Evolutionary conservation across 2,113 vertebrate species (phyloP), one percentile per base, ranked within the genome.

Genomic region (Pelvicachromis taeniatus): DNA sequence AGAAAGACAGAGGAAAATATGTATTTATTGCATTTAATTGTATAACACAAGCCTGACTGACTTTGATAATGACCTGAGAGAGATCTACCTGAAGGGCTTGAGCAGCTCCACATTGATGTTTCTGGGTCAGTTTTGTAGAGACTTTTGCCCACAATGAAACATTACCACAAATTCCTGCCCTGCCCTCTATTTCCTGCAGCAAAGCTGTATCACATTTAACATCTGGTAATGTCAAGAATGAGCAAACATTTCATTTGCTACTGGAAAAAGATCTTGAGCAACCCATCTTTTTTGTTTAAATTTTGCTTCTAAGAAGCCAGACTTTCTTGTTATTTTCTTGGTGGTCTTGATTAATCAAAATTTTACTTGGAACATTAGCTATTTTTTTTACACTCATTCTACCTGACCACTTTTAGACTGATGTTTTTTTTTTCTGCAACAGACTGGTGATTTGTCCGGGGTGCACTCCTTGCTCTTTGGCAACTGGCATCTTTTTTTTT

Each of bases 401-500:
- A 40, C 61, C 61, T 65, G 61, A 3, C 33, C 19, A 65, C 33
- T 0, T 65, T 40, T n/a, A 65, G 33, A 63, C 9, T 0, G 10
- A n/a, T 63, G 31, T 4, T 38, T 63, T 63, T 63, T 63, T 10
- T 63, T 63, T 63, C 35, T 63, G 59, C 31, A 38, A 63, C 31
- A 38, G 31, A 63, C 59, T 63, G 31, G 0, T 63, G 0, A 63
- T n/a, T 1, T 65, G 35, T 23, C 33, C 33, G 38, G 61, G 1
- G 11, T 65, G 61, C 19, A 65, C n/a, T 11, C 19, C n/a, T 68
- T 5, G 35, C 7, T 40, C 35, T 14, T 40, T 42, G 61, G 35
- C 61, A 65, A n/a, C 59, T 63, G 59, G 3, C 31, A 35, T 9
- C 58, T 35, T 16, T 2, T 31, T 35, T 16, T 2, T 31, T 11